Evolutionary conservation across 2,113 vertebrate species (phyloP).

Genomic region (Anser cygnoides): DNA sequence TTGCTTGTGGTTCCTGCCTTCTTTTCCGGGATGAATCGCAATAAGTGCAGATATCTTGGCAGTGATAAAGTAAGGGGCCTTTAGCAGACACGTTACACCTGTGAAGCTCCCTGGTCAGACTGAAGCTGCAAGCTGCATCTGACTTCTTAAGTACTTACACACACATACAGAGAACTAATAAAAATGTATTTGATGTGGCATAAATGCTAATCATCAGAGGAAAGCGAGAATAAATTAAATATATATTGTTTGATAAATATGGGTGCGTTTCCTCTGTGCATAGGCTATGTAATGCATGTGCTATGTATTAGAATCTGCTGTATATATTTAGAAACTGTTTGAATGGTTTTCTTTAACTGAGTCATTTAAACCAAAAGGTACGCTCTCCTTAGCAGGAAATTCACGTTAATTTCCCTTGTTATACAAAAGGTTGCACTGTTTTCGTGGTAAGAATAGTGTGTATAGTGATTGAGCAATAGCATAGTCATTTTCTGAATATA

Average conservation of each 20-base stretch:
- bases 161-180: background rate
- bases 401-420: background rate
- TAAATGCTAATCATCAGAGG: background rate
- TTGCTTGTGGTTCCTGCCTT: background rate
- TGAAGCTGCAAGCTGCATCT: background rate
- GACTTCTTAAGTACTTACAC: background rate
- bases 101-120: rapidly evolving
- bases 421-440: background rate
- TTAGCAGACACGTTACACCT: background rate
- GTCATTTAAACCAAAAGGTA: background rate
- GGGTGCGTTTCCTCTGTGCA: background rate
- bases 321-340: background rate
- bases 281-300: background rate
- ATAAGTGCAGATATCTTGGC: background rate
- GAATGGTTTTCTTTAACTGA: background rate
- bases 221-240: background rate
- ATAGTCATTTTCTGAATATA: background rate
- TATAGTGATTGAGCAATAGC: background rate
- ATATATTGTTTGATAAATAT: background rate
- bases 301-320: background rate
- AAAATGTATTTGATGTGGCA: background rate
- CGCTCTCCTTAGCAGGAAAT: background rate
- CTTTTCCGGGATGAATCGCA: background rate
- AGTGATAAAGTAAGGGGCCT: background rate
- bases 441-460: background rate